Base-by-base conservation (phyloP, 1,140 invertebrate genomes). In the Drosophila watanabei region DNA sequence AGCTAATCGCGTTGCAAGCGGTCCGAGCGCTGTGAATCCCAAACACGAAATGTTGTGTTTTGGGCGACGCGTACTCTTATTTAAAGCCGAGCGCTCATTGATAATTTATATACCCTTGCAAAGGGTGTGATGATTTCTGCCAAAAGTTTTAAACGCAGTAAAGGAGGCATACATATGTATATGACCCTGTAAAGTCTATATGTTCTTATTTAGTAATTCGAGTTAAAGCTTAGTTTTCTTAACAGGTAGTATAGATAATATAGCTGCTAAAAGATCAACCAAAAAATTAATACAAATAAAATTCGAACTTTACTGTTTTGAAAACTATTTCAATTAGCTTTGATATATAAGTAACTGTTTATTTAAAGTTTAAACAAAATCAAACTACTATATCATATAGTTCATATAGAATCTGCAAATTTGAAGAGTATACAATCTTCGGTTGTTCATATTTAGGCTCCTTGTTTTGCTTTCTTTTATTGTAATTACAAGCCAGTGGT, bases 41-140 rank as follows among this genome's bases (percentile, higher is more conserved):
- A 57, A 61, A 70, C 85, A 51, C 75, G 57, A 64, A 81, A 68
- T 89, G 77, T 75, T 56, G 64, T 75, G 58, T 63, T 81, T 65
- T 70, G 33, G 61, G 10, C n/a, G 68, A 60, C 71, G 75, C 71
- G 75, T 79, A 71, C 48, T 80, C 71, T 78, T 65, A 78, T 77
- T 83, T 83, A 71, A 73, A 81, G 78, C 58, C 59, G 41, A 58
- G 59, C 63, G 62, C 71, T 56, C 63, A 56, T 69, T 71, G 63
- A 71, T 69, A 69, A 20, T 11, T 52, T 52, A 11, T 54, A 14
- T 65, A 62, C 63, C 30, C 46, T 49, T 9, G 24, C 24, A 16
- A 28, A 16, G 46, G 16, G 14, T 28, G 16, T 16, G 14, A 16
- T 28, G 20, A 9, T 0, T 48, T 48, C 16, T 8, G 20, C 24